Percentiles rank a stretch among this genome's conserved stretches.
Conservation (phyloP, 1,140 invertebrate genomes). For the Drosophila grimshawi region DNA sequence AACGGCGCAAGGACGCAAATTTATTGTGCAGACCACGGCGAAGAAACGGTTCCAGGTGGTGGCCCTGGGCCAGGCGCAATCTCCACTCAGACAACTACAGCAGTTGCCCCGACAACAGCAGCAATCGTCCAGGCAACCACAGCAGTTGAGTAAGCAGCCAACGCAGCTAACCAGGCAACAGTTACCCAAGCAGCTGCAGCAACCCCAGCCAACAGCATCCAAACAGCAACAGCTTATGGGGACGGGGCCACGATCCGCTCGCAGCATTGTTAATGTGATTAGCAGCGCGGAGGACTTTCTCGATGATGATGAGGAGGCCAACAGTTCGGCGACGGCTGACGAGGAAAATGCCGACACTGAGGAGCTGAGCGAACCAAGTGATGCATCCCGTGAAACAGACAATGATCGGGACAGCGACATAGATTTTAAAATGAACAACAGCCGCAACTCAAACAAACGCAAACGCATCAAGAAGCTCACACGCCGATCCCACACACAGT, state of each 20-base stretch:
- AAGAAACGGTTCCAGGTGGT: conserved; percentile 52
- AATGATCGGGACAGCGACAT: conserved; percentile 83
- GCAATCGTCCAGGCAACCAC: conserved; percentile 25
- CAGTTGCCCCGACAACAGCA: conserved; percentile 10
- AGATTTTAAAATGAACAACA: conserved; percentile 73
- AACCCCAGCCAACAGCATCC: background rate
- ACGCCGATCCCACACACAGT: conserved; percentile 18
- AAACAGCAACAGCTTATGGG: conserved; percentile 45
- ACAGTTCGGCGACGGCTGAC: conserved; percentile 63
- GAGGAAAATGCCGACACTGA: conserved; percentile 80
- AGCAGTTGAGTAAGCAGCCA: conserved; percentile 23
- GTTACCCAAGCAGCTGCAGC: conserved; percentile 8
- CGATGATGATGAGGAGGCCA: conserved; percentile 69
- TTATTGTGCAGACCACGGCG: conserved; percentile 57
- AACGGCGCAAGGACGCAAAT: conserved; percentile 52
- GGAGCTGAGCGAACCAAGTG: conserved; percentile 72
- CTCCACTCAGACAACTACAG: background rate
- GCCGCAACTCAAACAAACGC: conserved; percentile 65
- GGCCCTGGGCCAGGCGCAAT: conserved; percentile 34
- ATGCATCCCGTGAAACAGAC: conserved; percentile 71
- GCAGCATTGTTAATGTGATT: conserved; percentile 48
- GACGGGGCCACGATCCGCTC: conserved; percentile 25
- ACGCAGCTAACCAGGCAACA: conserved; percentile 17
- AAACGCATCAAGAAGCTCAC: conserved; percentile 52
- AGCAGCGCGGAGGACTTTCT: conserved; percentile 51